These are phyloP conservation scores for Leucania comma DNA, from an alignment of 2,888 invertebrate genomes.

Conservation along the genomic window DNA sequence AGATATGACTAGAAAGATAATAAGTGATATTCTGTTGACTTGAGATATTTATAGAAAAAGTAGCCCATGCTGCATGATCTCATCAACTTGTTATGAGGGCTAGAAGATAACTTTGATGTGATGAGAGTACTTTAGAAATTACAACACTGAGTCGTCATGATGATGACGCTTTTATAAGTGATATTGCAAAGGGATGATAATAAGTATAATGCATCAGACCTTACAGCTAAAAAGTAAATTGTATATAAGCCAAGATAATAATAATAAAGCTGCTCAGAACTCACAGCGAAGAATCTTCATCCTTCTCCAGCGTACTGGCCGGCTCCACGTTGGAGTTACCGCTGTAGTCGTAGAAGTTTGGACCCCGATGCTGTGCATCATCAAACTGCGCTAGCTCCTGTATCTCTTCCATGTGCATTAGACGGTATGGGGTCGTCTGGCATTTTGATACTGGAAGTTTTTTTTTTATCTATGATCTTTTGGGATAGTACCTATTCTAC, in stretches of 20 bases:
- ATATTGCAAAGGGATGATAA: too few species aligned
- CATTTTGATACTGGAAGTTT: constrained; percentile 35
- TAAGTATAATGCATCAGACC: too few species aligned
- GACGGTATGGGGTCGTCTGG: constrained; percentile 38
- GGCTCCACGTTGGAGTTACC: constrained; percentile 48
- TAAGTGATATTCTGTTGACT: neutral
- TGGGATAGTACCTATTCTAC: too few species aligned
- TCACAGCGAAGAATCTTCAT: constrained; percentile 37
- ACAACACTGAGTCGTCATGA: neutral
- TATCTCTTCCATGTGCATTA: constrained; percentile 62
- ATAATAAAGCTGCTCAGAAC: constrained; percentile 8
- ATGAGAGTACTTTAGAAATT: neutral
- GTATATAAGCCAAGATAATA: too few species aligned
- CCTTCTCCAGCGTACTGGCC: constrained; percentile 60
- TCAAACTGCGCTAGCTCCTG: constrained; percentile 70
- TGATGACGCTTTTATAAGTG: neutral
- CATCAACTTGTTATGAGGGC: too few species aligned
- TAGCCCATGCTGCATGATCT: neutral
- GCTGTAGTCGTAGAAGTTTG: constrained; percentile 72
- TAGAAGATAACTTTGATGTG: neutral
- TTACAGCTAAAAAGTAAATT: too few species aligned
- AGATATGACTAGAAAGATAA: neutral
- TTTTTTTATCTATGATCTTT: neutral
- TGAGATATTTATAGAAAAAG: neutral
- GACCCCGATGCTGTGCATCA: constrained; percentile 79